A percentile compares a stretch with the other conserved stretches of the same genome.
phyloP scores from a whole-genome alignment of 2,797 vertebrate genomes.

The Onychomys arenicola region DNA sequence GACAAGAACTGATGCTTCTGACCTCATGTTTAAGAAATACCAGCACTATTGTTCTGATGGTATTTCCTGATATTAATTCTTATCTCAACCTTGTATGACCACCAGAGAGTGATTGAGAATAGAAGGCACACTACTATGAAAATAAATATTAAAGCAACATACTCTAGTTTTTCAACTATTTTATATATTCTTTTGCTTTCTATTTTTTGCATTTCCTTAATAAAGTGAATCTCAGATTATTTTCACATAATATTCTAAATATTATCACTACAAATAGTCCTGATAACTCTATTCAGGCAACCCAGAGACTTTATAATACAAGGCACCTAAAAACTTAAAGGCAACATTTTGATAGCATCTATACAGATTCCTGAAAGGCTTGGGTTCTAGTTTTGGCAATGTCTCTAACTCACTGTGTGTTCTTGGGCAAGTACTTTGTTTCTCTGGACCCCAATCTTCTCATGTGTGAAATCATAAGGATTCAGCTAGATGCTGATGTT shows the following conservation, averaged over 20 bases:
- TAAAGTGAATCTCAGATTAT: constrained; percentile 61
- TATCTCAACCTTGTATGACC: constrained; percentile 6
- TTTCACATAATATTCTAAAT: not conserved
- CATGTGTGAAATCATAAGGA: not conserved
- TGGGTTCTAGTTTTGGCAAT: not conserved
- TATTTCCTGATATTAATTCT: constrained; percentile 43
- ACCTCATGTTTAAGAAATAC: constrained; percentile 63
- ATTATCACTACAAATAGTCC: not conserved
- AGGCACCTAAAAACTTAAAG: not conserved
- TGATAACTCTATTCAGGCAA: not conserved
- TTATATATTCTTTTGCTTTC: constrained; percentile 2
- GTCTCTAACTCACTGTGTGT: not conserved
- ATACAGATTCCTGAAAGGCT: not conserved
- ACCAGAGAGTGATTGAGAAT: not conserved
- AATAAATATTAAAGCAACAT: not conserved
- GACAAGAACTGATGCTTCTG: constrained; percentile 62
- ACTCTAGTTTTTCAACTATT: constrained; percentile 22
- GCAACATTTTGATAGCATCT: not conserved
- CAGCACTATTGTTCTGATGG: constrained; percentile 37
- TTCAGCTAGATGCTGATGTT: not conserved
- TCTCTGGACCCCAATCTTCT: constrained; percentile 16
- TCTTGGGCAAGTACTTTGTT: constrained; percentile 43
- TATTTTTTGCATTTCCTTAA: constrained; percentile 56
- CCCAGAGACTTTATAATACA: not conserved
- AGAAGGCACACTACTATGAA: constrained; percentile 5